phyloP scores from a whole-genome alignment of 2,113 vertebrate genomes.

The Falcunculus frontatus region DNA sequence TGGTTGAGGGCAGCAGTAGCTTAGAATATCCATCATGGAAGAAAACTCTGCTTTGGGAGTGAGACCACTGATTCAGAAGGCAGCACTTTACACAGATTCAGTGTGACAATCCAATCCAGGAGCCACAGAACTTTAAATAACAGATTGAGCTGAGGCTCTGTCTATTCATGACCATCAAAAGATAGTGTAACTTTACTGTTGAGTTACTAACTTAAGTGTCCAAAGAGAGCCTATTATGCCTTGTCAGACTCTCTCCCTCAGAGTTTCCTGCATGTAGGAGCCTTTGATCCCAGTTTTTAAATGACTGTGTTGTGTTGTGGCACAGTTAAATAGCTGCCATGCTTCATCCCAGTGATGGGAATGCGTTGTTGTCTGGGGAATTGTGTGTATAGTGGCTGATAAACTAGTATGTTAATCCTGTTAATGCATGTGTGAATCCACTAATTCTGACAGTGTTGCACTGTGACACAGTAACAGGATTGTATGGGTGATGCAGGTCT shows the following conservation, averaged over 20 bases:
- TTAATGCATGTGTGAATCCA: background rate
- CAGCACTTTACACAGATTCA: background rate
- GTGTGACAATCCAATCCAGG: background rate
- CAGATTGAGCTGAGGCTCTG: background rate
- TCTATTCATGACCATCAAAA: background rate
- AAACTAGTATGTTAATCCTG: conserved; percentile 26
- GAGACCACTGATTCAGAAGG: background rate
- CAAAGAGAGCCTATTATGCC: background rate
- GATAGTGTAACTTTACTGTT: background rate
- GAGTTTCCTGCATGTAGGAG: background rate
- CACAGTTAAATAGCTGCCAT: background rate
- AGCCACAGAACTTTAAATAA: background rate
- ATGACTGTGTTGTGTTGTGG: background rate
- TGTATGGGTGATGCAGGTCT: background rate
- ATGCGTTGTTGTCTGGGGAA: background rate
- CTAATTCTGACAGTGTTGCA: background rate
- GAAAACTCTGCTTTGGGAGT: background rate
- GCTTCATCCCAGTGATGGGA: background rate
- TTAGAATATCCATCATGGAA: background rate
- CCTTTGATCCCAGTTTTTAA: background rate
- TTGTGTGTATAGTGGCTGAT: background rate
- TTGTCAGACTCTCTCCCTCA: background rate
- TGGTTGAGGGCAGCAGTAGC: background rate
- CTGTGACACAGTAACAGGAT: background rate
- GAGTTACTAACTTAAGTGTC: background rate